Evolutionary conservation across 2,113 vertebrate species (phyloP), one percentile per base, ranked within the genome.

Genomic region (Gallinago paraguaiae): DNA sequence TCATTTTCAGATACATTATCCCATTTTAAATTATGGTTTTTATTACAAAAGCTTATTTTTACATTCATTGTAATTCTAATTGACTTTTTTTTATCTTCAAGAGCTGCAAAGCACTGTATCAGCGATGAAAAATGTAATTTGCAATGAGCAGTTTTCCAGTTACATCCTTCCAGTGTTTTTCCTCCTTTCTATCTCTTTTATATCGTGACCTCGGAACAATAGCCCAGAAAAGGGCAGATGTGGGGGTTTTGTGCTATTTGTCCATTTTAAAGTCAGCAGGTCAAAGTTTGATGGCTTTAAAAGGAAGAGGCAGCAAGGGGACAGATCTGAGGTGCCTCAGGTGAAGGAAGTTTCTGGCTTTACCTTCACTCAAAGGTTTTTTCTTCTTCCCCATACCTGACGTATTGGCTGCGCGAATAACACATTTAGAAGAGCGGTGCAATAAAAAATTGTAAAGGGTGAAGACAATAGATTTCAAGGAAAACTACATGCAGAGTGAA

Each of bases 1-100:
- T 96, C 93, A 91, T 95, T 94, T 96, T 95, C 96, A 96, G 77
- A 96, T 88, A 92, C 69, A 94, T 96, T 93, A 95, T 90, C 94
- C 95, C 79, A 50, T 95, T 97, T 95, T 96, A 97, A 97, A 96
- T 94, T 95, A 92, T 1, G 69, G 93, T 1, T 86, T 97, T 98
- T 96, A 93, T 96, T 97, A 96, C 93, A 95, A 95, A 97, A 93
- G 85, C 93, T 93, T 97, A 92, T 94, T 96, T 95, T 95, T 94
- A 93, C 83, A 94, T 94, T 97, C 95, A 84, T 94, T 93, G 95
- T 96, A 92, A 92, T 94, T 95, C 93, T 97, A 97, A 96, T 97
- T 96, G 95, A 74, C 95, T 95, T 65, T 95, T 69, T 82, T 97
- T 96, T 94, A 77, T 92, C 94, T 92, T 82, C 86, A 31, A 89